Percentiles rank a stretch among this genome's conserved stretches.
These are phyloP conservation scores for Aurelia aurita DNA, from an alignment of 30 jellyfish, hydroid and myxozoan species.

Conservation along the genomic window DNA sequence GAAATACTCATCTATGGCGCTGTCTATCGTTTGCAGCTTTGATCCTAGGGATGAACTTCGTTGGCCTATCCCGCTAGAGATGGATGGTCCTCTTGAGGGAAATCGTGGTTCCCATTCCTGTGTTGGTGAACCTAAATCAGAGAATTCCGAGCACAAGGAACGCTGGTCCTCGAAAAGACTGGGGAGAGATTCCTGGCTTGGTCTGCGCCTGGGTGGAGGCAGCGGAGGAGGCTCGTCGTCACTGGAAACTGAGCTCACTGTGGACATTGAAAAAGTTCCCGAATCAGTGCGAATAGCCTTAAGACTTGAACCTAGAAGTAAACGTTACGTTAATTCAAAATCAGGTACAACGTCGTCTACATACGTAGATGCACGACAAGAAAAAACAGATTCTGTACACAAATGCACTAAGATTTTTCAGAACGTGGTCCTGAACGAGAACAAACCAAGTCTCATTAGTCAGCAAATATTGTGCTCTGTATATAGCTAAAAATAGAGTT, in stretches of 20 bases:
- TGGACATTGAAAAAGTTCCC: slow-evolving; percentile 34
- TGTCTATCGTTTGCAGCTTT: not conserved
- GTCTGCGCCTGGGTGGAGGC: slow-evolving; percentile 48
- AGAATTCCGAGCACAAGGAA: not conserved
- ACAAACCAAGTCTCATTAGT: too few species aligned
- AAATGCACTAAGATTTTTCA: too few species aligned
- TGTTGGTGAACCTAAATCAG: not conserved
- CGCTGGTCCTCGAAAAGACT: slow-evolving; percentile 14
- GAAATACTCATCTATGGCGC: slow-evolving; percentile 21
- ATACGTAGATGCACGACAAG: too few species aligned
- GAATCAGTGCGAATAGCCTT: slow-evolving; percentile 32
- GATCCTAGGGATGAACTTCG: not conserved
- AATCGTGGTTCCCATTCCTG: not conserved
- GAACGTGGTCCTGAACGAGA: too few species aligned
- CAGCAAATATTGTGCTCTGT: too few species aligned
- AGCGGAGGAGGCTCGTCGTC: slow-evolving; percentile 45
- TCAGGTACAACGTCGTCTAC: too few species aligned
- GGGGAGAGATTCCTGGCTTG: slow-evolving; percentile 12
- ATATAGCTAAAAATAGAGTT: too few species aligned
- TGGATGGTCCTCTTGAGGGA: not conserved
- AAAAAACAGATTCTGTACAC: too few species aligned
- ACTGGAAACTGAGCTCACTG: slow-evolving; percentile 24
- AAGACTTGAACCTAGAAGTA: not conserved
- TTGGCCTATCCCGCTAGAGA: not conserved
- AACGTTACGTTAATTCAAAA: too few species aligned